A percentile compares a stretch with the other conserved stretches of the same genome.
These are phyloP conservation scores for Cebus imitator DNA, from an alignment of 2,113 vertebrate genomes.

Conservation along the genomic window DNA sequence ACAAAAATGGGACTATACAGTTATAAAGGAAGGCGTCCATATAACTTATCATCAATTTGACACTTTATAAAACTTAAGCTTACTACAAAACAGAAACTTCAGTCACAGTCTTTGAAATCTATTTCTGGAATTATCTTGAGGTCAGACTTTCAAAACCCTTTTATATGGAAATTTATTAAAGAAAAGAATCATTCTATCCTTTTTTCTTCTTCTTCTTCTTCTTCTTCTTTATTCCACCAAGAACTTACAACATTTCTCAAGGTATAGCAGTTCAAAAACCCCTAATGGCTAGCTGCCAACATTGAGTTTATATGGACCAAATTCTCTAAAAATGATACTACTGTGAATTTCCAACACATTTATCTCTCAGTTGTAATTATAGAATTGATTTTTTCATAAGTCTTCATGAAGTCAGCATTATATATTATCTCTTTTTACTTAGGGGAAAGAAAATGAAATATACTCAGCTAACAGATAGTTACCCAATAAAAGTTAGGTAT, in stretches of 20 bases:
- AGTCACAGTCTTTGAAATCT: neutral
- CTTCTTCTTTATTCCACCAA: neutral
- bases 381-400: neutral
- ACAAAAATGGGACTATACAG: neutral
- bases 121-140: neutral
- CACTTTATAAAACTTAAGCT: neutral
- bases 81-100: neutral
- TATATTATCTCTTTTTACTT: conserved; percentile 5
- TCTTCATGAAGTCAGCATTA: conserved; percentile 13
- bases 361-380: neutral
- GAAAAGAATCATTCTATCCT: neutral
- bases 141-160: neutral
- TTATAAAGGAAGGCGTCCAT: neutral
- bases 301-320: neutral
- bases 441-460: neutral
- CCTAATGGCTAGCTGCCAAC: neutral
- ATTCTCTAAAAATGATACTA: neutral
- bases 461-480: neutral
- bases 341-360: neutral
- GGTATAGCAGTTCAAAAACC: neutral
- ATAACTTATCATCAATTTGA: neutral
- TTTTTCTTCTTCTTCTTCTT: neutral
- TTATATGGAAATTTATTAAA: neutral
- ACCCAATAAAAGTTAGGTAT: neutral
- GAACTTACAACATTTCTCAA: neutral